Evolutionary conservation across 2,797 vertebrate genomes (phyloP).

Genomic region (Manis crassicaudata): DNA sequence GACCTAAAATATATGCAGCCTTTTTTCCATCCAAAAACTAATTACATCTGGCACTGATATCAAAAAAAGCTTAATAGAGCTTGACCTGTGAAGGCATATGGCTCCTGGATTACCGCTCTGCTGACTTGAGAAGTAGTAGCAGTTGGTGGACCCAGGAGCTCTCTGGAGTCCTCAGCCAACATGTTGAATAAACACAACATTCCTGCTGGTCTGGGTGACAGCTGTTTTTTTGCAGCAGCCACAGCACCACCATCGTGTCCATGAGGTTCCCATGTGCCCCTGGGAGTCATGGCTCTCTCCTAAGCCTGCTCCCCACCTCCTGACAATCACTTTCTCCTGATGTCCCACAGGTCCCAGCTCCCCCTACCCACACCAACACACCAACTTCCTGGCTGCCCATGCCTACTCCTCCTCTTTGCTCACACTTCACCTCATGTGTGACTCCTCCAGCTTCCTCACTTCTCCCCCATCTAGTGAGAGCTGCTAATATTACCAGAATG

Average conservation of each 20-base stretch:
- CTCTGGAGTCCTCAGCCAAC: neutral
- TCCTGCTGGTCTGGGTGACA: neutral
- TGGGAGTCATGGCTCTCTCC: accelerated
- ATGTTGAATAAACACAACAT: neutral
- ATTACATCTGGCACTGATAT: neutral
- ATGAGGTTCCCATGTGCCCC: neutral
- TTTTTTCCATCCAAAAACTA: neutral
- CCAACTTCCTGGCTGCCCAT: neutral
- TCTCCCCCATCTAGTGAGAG: neutral
- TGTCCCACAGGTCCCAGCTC: neutral
- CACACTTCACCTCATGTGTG: neutral
- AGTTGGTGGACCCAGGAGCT: neutral
- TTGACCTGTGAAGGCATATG: neutral
- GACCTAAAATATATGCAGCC: neutral
- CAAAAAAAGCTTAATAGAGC: neutral
- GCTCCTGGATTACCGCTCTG: neutral
- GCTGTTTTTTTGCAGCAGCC: neutral
- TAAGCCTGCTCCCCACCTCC: neutral
- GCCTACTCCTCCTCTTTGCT: neutral
- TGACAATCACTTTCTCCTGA: neutral
- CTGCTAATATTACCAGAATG: neutral
- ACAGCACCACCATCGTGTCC: accelerated
- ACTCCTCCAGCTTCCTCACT: neutral
- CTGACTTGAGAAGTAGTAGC: neutral
- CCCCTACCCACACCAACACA: neutral